A percentile compares a stretch with the other conserved stretches of the same genome.
These are phyloP conservation scores for Tonatia bakeri DNA, from an alignment of 2,113 vertebrate species.

Conservation along the genomic window DNA sequence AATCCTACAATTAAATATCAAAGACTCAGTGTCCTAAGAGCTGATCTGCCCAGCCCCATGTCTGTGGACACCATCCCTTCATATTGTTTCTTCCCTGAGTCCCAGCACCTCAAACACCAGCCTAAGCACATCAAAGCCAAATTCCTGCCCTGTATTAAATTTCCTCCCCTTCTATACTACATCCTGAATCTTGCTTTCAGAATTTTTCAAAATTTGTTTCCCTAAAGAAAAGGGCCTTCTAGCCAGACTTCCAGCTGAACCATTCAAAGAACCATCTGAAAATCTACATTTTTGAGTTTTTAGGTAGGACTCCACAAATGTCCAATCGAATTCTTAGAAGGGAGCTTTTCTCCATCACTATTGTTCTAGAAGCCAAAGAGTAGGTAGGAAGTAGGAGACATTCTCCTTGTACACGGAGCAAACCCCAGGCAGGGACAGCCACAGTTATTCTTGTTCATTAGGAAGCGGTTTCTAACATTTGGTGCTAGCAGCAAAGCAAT, in stretches of 20 bases:
- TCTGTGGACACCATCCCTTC: background rate
- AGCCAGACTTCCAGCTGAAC: background rate
- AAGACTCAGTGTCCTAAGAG: background rate
- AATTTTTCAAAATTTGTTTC: background rate
- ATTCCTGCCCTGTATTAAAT: background rate
- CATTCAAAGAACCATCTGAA: background rate
- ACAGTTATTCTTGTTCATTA: background rate
- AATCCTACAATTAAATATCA: background rate
- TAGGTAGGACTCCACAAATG: background rate
- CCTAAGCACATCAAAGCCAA: background rate
- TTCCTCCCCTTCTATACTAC: background rate
- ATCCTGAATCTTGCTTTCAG: background rate
- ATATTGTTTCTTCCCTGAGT: background rate
- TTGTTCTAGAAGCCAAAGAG: background rate
- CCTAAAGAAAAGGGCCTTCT: background rate
- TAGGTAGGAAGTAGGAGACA: background rate
- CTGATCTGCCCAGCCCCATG: background rate
- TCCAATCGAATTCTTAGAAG: background rate
- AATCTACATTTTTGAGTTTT: background rate
- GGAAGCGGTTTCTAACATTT: background rate
- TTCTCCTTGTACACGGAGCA: background rate
- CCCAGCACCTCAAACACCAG: background rate
- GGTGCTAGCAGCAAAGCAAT: background rate
- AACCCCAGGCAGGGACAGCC: accelerated
- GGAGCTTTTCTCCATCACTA: background rate